Evolutionary conservation across 2,113 vertebrate species (phyloP).

Genomic region (Crotophaga sulcirostris): DNA sequence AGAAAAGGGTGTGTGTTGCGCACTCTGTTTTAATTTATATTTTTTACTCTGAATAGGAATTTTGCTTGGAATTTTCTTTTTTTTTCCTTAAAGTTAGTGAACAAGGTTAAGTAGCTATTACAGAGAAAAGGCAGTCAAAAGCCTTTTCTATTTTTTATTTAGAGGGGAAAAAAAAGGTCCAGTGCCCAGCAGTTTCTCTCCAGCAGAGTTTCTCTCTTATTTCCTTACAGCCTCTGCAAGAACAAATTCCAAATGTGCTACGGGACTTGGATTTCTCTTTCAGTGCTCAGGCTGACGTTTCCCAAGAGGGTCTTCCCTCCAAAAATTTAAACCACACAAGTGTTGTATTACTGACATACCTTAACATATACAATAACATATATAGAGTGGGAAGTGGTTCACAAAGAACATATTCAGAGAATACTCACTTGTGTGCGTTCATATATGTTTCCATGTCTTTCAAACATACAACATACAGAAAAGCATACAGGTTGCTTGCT

Average conservation of each 20-base stretch:
- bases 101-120: neutral
- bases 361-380: neutral
- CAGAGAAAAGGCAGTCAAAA: neutral
- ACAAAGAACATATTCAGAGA: neutral
- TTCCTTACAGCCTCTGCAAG: neutral
- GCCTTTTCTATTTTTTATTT: constrained; percentile 1
- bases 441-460: neutral
- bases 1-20: neutral
- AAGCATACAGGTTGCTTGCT: neutral
- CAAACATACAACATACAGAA: neutral
- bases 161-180: neutral
- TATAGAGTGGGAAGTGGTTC: neutral
- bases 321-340: neutral
- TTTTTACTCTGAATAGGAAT: constrained; percentile 20
- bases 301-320: neutral
- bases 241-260: neutral
- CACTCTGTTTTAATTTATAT: constrained; percentile 23
- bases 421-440: neutral
- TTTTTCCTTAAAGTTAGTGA: neutral
- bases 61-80: constrained; percentile 2
- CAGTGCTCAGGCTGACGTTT: neutral
- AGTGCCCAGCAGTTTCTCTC: neutral
- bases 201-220: constrained; percentile 9
- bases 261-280: neutral
- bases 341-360: neutral